These are phyloP conservation scores for Drosophila equinoxialis DNA, from an alignment of 1,140 invertebrate species.

Conservation along the genomic window DNA sequence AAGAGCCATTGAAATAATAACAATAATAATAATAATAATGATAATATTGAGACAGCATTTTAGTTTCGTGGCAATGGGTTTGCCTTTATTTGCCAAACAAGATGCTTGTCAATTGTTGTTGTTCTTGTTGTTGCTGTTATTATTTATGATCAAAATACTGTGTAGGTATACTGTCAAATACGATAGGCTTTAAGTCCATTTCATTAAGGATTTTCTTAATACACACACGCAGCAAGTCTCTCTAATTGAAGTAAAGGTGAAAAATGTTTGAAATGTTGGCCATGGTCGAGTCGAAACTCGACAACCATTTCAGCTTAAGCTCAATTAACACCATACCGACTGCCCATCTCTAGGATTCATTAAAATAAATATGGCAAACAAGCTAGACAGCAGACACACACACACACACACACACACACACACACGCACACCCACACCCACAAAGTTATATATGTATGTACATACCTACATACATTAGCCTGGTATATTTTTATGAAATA, in stretches of 20 bases:
- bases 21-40: conserved; percentile 50
- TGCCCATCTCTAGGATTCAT: conserved; percentile 48
- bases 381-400: conserved; percentile 15
- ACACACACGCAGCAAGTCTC: conserved; percentile 15
- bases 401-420: conserved; percentile 14
- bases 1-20: conserved; percentile 38
- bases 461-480: conserved; percentile 7
- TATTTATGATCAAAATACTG: conserved; percentile 21
- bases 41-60: conserved; percentile 72
- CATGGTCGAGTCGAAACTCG: background rate
- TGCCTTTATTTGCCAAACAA: conserved; percentile 71
- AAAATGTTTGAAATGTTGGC: background rate
- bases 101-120: conserved; percentile 54
- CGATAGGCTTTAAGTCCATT: background rate
- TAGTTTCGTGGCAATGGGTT: conserved; percentile 70
- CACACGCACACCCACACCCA: conserved; percentile 11
- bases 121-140: conserved; percentile 34
- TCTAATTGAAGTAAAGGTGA: conserved; percentile 9
- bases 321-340: conserved; percentile 57
- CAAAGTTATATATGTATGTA: conserved; percentile 11
- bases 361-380: conserved; percentile 39
- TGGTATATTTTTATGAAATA: background rate
- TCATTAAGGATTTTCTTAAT: conserved; percentile 9
- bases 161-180: background rate
- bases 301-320: conserved; percentile 45